Evolutionary conservation across 2,113 vertebrate species (phyloP).

Genomic region (Pungitius pungitius): DNA sequence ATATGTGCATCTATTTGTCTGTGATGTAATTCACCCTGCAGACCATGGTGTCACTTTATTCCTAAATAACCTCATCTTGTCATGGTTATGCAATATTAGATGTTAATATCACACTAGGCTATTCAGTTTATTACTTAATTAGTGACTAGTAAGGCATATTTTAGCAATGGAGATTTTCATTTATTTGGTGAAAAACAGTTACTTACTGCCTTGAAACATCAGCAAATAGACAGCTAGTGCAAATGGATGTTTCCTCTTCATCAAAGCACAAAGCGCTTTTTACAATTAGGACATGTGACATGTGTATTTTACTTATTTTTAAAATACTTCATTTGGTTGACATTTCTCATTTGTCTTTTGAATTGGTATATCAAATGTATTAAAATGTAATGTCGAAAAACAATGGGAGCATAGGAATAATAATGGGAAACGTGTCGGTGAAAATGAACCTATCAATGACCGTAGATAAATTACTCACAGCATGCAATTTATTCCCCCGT

Average conservation of each 20-base stretch:
- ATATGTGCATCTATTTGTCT: background rate
- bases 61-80: background rate
- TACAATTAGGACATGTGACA: background rate
- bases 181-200: background rate
- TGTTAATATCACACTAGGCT: background rate
- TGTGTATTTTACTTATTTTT: background rate
- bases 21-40: background rate
- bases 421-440: slow-evolving; percentile 23
- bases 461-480: slow-evolving; percentile 18
- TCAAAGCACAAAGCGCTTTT: background rate
- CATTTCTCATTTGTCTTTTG: background rate
- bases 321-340: background rate
- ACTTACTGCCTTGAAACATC: slow-evolving; percentile 10
- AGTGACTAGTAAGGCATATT: background rate
- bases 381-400: background rate
- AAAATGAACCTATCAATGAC: slow-evolving; percentile 17
- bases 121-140: background rate
- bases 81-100: background rate
- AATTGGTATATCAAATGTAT: background rate
- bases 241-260: slow-evolving; percentile 5
- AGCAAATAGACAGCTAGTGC: background rate
- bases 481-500: slow-evolving; percentile 42
- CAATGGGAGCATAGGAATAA: background rate
- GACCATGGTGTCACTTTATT: background rate
- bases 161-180: background rate